These are phyloP conservation scores for Austrolebias charrua DNA, from an alignment of 2,797 vertebrate species.

Conservation along the genomic window DNA sequence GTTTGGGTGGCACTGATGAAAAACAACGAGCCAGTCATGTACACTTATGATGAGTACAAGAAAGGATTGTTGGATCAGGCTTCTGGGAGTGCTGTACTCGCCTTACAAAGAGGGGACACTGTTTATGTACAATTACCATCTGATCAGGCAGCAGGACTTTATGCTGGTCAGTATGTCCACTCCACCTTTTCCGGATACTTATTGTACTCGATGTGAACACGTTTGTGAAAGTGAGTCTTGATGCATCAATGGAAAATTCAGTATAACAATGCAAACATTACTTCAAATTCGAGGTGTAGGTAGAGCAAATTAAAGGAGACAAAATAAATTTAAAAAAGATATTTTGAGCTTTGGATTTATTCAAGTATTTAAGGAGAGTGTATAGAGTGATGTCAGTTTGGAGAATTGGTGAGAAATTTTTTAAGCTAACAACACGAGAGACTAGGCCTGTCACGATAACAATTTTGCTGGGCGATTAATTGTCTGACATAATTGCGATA, in stretches of 20 bases:
- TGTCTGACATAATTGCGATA: too few relatives aligned
- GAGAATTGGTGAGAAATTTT: too few relatives aligned
- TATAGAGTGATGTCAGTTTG: too few relatives aligned
- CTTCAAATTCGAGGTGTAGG: slow-evolving; percentile 29
- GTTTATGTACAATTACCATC: slow-evolving; percentile 95
- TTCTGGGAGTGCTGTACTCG: slow-evolving; percentile 93
- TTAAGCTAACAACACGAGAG: too few relatives aligned
- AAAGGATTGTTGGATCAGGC: slow-evolving; percentile 97
- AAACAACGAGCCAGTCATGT: slow-evolving; percentile 96
- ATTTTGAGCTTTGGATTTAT: too few relatives aligned
- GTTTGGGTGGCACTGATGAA: slow-evolving; percentile 96
- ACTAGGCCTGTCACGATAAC: too few relatives aligned
- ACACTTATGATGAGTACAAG: slow-evolving; percentile 96
- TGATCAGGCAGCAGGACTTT: slow-evolving; percentile 95
- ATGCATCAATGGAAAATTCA: neutral
- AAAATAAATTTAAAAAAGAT: neutral
- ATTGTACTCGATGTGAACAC: slow-evolving; percentile 89
- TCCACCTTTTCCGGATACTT: slow-evolving; percentile 97
- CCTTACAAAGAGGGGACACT: slow-evolving; percentile 86
- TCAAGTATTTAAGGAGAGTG: too few relatives aligned
- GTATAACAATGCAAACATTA: slow-evolving; percentile 25
- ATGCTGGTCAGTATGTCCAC: slow-evolving; percentile 94
- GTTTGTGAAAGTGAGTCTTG: neutral
- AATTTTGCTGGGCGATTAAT: too few relatives aligned
- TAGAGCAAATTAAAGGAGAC: slow-evolving; percentile 9